Evolutionary conservation across 2,888 invertebrate genomes (phyloP), one percentile per base, ranked within the genome.

Genomic region (Globia sparganii): DNA sequence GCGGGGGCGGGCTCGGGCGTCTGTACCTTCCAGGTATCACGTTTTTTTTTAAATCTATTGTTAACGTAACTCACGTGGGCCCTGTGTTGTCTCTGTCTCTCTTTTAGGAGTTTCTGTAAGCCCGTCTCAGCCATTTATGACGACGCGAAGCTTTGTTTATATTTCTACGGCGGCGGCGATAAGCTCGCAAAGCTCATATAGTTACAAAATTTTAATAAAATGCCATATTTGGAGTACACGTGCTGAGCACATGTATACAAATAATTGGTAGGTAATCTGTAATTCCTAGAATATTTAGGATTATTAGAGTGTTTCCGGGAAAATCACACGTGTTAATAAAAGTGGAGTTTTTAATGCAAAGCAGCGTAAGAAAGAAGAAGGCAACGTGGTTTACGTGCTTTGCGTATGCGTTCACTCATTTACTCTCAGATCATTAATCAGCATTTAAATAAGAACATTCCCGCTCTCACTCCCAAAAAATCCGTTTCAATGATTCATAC

Each of bases 31-130:
- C 96, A 96, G 96, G 96, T 96, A 96, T 90, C 91, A 91, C 86
- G 90, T 89, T 94, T 95, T 78, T 68, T 94, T 95, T 95, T 89
- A 93, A 92, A 92, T 92, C 96, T 95, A 95, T 96, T 96, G 96
- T 96, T 95, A 94, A 94, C 94, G 88, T 93, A 90, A 91, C 94
- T 94, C 96, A 96, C 95, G 96, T 96, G 96, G 94, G 93, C 90
- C 90, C 88, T 87, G 78, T 72, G 78, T 90, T 81, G 81, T 96
- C 95, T 93, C 94, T 91, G 79, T 95, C 93, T 91, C 75, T 77
- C 80, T 80, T 83, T 83, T 81, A 79, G 67, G 73, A 74, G 70
- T 74, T 78, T 77, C 61, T 78, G 86, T 91, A 90, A 84, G 67
- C 77, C 78, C 81, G 78, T 94, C 92, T 93, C 91, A 75, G 37